Percentiles rank a stretch among this genome's conserved stretches.
These are phyloP conservation scores for Naja naja DNA, from an alignment of 2,113 vertebrate genomes.

Conservation along the genomic window DNA sequence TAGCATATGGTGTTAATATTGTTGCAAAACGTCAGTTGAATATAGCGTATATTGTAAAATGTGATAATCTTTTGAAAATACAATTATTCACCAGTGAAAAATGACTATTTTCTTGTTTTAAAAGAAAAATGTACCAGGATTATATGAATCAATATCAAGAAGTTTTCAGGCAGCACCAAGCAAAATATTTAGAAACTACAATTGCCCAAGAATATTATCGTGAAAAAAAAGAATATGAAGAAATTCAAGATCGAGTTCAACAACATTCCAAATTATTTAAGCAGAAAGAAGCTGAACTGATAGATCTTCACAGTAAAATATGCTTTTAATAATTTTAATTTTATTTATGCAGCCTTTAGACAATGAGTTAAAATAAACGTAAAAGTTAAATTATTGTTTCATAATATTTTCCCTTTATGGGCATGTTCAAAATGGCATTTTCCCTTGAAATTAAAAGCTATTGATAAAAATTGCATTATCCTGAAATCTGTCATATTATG, in stretches of 20 bases:
- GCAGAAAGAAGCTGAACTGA: conserved; percentile 57
- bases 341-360: neutral
- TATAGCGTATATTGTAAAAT: neutral
- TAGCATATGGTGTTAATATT: neutral
- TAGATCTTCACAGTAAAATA: conserved; percentile 66
- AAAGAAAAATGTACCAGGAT: conserved; percentile 71
- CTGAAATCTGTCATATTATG: neutral
- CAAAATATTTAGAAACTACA: conserved; percentile 64
- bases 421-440: neutral
- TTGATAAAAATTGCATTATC: neutral
- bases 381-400: neutral
- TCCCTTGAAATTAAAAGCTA: neutral
- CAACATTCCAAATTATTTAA: conserved; percentile 60
- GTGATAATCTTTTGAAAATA: neutral
- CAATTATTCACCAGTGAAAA: neutral
- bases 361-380: neutral
- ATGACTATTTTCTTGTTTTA: conserved; percentile 49
- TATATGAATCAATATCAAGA: conserved; percentile 66
- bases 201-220: conserved; percentile 66
- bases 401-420: neutral
- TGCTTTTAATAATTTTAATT: conserved; percentile 1
- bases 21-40: neutral
- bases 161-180: conserved; percentile 63
- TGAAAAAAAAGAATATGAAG: conserved; percentile 70
- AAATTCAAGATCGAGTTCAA: conserved; percentile 64